phyloP scores from a whole-genome alignment of 2,888 invertebrate genomes.

The Busseola fusca region DNA sequence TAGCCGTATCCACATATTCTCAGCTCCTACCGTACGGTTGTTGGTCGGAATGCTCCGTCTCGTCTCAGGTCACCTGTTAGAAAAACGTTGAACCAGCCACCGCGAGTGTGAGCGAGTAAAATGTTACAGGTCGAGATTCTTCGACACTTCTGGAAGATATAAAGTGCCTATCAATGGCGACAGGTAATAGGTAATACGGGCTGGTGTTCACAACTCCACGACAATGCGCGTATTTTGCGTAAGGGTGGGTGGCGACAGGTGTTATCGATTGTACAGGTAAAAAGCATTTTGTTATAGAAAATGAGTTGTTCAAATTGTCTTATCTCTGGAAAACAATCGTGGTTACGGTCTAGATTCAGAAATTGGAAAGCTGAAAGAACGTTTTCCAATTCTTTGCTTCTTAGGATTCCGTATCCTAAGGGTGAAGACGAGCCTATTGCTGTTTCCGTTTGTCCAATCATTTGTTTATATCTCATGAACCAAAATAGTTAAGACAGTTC shows the following conservation, averaged over 20 bases:
- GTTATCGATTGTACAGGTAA: not conserved
- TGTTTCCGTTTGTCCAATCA: not conserved
- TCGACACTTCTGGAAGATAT: constrained; percentile 20
- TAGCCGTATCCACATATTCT: constrained; percentile 62
- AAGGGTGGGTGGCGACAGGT: too few species aligned
- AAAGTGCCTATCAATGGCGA: constrained; percentile 16
- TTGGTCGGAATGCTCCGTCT: constrained; percentile 79
- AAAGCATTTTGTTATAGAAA: not conserved
- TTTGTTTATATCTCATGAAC: not conserved
- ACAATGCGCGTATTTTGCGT: too few species aligned
- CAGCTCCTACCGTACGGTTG: constrained; percentile 56
- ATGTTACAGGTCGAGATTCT: constrained; percentile 24
- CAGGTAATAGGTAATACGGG: too few species aligned
- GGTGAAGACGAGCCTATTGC: not conserved
- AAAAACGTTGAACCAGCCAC: constrained; percentile 72
- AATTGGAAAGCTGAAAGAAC: not conserved
- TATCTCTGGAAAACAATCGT: not conserved
- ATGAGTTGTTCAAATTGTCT: not conserved
- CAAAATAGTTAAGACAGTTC: not conserved
- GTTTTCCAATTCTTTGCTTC: not conserved
- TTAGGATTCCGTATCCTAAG: not conserved
- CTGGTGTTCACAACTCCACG: too few species aligned
- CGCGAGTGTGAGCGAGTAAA: constrained; percentile 49
- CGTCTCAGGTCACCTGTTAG: constrained; percentile 82
- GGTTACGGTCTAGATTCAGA: not conserved